Conservation (phyloP, 2,113 vertebrate genomes). For the Halichoeres trimaculatus region DNA sequence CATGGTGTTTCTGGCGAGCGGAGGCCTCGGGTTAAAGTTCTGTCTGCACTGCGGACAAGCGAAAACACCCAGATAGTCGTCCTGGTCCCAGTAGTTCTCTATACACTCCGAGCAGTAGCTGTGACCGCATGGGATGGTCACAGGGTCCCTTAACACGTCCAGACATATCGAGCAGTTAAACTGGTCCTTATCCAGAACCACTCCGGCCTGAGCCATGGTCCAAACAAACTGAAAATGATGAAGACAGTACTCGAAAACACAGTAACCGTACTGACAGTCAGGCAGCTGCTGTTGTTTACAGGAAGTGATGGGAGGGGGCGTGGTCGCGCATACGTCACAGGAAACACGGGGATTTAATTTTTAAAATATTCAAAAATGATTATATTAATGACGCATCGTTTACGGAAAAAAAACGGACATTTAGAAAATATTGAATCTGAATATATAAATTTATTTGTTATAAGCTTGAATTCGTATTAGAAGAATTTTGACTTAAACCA, state of each 20-base stretch:
- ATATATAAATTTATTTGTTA: too few species aligned
- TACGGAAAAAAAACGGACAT: too few species aligned
- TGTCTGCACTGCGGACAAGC: constrained; percentile 83
- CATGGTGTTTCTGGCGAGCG: constrained; percentile 81
- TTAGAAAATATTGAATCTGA: too few species aligned
- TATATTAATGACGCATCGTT: too few species aligned
- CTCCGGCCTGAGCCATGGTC: constrained; percentile 80
- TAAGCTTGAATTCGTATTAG: too few species aligned
- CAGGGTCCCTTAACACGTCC: constrained; percentile 78
- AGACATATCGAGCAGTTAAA: constrained; percentile 84
- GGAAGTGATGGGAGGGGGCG: constrained; percentile 48
- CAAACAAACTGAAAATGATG: not conserved
- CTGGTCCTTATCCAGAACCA: constrained; percentile 82
- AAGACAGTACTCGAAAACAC: constrained; percentile 14
- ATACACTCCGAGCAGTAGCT: constrained; percentile 83
- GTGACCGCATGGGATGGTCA: constrained; percentile 84
- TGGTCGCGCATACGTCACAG: not conserved
- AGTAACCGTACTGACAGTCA: not conserved
- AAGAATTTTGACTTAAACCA: too few species aligned
- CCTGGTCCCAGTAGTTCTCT: constrained; percentile 83
- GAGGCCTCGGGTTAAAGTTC: constrained; percentile 80
- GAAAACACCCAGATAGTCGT: constrained; percentile 76
- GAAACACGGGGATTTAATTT: constrained; percentile 13
- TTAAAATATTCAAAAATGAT: not conserved
- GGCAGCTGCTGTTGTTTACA: constrained; percentile 64